These are phyloP conservation scores for Trissolcus brochymenae DNA, from an alignment of 2,888 invertebrate species.

Conservation along the genomic window DNA sequence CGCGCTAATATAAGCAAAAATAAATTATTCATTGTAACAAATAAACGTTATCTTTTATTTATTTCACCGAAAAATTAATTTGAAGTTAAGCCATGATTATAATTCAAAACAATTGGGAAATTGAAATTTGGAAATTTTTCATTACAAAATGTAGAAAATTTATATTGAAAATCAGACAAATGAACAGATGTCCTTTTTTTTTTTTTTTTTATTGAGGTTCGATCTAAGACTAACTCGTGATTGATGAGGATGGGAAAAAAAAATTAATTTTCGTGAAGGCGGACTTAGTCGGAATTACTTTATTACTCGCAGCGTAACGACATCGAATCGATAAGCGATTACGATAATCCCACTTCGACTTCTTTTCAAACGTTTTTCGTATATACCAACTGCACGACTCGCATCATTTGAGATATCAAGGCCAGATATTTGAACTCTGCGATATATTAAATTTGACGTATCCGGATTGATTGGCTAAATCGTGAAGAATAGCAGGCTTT, in stretches of 20 bases:
- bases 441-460: slow-evolving; percentile 41
- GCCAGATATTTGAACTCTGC: slow-evolving; percentile 27
- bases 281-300: slow-evolving; percentile 53
- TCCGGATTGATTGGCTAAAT: slow-evolving; percentile 43
- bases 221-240: slow-evolving; percentile 39
- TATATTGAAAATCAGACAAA: too few species aligned
- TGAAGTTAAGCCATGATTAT: too few species aligned
- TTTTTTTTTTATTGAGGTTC: too few species aligned
- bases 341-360: slow-evolving; percentile 46
- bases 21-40: neutral
- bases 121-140: too few species aligned
- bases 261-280: slow-evolving; percentile 56
- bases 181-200: too few species aligned
- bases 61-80: too few species aligned
- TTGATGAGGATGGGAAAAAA: slow-evolving; percentile 52
- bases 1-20: neutral
- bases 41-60: too few species aligned
- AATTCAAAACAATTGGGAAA: too few species aligned
- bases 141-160: too few species aligned
- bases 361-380: slow-evolving; percentile 25
- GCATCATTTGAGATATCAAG: slow-evolving; percentile 42
- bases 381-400: slow-evolving; percentile 45
- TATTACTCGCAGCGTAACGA: slow-evolving; percentile 57
- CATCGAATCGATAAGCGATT: slow-evolving; percentile 57
- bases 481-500: slow-evolving; percentile 23